Base-by-base conservation (phyloP, 2,113 vertebrate genomes). In the Poeciliopsis retropinna region DNA sequence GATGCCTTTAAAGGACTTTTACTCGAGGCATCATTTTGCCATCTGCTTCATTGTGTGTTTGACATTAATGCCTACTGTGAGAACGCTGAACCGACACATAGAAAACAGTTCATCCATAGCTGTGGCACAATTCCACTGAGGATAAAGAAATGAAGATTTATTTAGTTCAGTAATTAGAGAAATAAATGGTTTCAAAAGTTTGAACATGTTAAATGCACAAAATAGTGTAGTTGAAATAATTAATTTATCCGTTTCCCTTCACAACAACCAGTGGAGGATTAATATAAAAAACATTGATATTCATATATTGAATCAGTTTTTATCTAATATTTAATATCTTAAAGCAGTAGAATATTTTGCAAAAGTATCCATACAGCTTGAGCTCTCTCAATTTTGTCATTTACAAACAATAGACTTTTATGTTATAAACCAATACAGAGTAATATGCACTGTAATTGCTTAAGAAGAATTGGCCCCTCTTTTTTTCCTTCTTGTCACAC, bases 1-100 rank as follows among this genome's bases (percentile, higher is more conserved):
- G 87, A 92, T 88, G 89, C 85, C 92, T 90, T 85, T 73, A 90
- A 83, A 87, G 81, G 77, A 81, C 67, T 79, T 78, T 72, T 76
- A 87, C 90, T 92, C 75, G 65, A 84, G 89, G 92, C 91, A 62
- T 83, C 78, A 88, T 81, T 51, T 75, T 82, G 78, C 92, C 93
- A 92, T 94, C 93, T 94, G 94, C 85, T 90, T 29, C 81, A 78
- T 80, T 5, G 76, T 72, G 78, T 79, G 76, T 85, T 74, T 88
- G 85, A 92, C 87, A 89, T 88, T 79, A 81, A 60, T 68, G 68
- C 85, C 87, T 73, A 67, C 86, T 81, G 87, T 66, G 87, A 88
- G 79, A 82, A 81, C 73, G 68, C 75, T 70, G 61, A 85, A 73
- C 57, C 70, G 29, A 27, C 70, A 28, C 70, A 68, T 2, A 44